Evolutionary conservation across 2,888 invertebrate genomes (phyloP).

Genomic region (Drosophila histrio): DNA sequence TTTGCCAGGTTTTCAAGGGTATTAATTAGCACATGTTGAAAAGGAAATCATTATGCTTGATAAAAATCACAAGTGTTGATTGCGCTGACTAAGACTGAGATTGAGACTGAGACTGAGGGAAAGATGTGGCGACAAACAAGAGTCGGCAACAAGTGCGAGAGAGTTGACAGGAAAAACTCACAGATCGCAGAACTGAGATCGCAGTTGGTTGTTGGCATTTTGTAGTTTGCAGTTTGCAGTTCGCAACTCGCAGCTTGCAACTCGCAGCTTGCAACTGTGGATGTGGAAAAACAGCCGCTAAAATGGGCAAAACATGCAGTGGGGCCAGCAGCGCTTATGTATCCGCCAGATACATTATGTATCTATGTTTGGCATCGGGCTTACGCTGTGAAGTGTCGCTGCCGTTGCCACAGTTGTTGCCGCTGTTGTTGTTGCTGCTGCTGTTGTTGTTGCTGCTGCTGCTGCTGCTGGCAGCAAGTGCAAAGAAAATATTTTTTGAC

Average conservation of each 20-base stretch:
- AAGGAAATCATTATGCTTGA: constrained; percentile 80
- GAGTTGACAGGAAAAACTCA: constrained; percentile 77
- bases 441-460: constrained; percentile 23
- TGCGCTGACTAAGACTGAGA: constrained; percentile 41
- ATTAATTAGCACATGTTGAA: constrained; percentile 77
- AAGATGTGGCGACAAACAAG: background rate
- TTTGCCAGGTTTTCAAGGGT: constrained; percentile 41
- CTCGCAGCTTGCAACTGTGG: constrained; percentile 36
- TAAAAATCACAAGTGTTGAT: constrained; percentile 81
- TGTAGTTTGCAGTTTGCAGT: constrained; percentile 44
- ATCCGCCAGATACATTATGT: constrained; percentile 76
- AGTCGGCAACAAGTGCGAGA: constrained; percentile 65
- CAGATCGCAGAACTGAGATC: constrained; percentile 53
- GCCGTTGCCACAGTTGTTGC: constrained; percentile 3
- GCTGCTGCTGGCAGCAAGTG: constrained; percentile 62
- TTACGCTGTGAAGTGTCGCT: constrained; percentile 28
- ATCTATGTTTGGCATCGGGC: constrained; percentile 33
- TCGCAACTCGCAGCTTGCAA: constrained; percentile 35
- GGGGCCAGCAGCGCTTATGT: constrained; percentile 66
- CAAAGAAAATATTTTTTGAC: constrained; percentile 81
- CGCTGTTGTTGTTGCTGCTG: constrained; percentile 13
- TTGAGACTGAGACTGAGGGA: background rate
- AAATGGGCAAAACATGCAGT: constrained; percentile 80
- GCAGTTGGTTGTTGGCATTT: constrained; percentile 35
- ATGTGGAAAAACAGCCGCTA: constrained; percentile 69